Evolutionary conservation across 92 coral and sea anemone species (phyloP), one percentile per base, ranked within the genome.

Genomic region (Muricea muricata): DNA sequence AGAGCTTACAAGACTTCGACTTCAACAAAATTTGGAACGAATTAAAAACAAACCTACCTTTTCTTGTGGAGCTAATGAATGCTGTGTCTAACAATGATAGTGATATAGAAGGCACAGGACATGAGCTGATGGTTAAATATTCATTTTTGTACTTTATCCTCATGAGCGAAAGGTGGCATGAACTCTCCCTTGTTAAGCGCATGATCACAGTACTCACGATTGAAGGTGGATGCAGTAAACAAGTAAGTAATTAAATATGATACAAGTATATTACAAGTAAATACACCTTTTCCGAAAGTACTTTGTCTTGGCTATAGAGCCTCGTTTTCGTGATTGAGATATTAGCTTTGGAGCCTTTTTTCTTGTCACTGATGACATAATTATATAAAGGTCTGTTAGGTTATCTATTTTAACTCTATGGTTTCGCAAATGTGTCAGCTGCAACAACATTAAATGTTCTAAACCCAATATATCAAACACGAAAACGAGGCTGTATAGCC

Each of bases 81-180:
- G 91, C 95, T 46, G 88, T 90, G 39, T 54, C 95, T 40, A 89
- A 85, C 81, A 77, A 89, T 29, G 86, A 85, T 60, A 37, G 67
- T 29, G 73, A 57, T 75, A 75, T 11, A 17, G 79, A 72, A 58
- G 91, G 66, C 41, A 75, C 78, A 32, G 55, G 42, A 23, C 34
- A 33, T 40, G 86, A 80, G 34, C 57, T 88, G 56, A 84, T 55
- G 31, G 88, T 92, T 3, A 92, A 89, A 33, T 89, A 48, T 66
- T 46, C 91, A 26, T 92, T 87, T 61, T 18, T 89, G 3, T 90
- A 90, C 73, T 90, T 91, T 6, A 78, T 90, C 37, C 89, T 92
- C 15, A 90, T 89, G 95, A 84, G 69, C 39, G 91, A 80, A 32
- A 56, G 94, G 57, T 92, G 91, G 94, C 93, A 92, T 83, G 94